Conservation (phyloP, 2,113 vertebrate species). For the Suricata suricatta region DNA sequence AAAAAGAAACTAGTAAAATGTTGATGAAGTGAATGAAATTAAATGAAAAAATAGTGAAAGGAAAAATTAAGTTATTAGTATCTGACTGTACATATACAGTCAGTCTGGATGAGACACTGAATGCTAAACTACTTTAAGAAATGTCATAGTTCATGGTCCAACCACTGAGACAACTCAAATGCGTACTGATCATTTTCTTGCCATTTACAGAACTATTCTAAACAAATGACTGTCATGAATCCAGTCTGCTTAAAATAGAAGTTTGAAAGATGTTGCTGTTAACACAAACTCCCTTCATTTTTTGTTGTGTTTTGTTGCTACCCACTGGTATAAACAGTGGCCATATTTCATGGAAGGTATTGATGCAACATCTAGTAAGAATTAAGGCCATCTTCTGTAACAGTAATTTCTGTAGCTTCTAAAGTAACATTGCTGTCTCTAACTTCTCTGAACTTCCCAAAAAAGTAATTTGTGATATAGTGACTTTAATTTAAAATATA, state of each 20-base stretch:
- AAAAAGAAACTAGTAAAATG: background rate
- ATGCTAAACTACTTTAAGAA: background rate
- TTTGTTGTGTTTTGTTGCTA: constrained; percentile 45
- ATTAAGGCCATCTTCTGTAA: constrained; percentile 44
- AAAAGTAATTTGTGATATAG: background rate
- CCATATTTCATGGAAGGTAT: constrained; percentile 37
- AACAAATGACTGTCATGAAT: constrained; percentile 44
- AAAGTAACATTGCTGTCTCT: constrained; percentile 34
- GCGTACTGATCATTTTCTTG: background rate
- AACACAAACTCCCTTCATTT: background rate
- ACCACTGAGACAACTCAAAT: background rate
- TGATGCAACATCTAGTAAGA: background rate
- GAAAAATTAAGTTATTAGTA: background rate
- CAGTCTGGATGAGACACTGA: background rate
- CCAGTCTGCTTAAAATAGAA: constrained; percentile 53
- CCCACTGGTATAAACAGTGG: background rate
- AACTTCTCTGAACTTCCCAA: background rate
- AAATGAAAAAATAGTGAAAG: background rate
- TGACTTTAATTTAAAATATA: background rate
- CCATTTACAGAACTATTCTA: constrained; percentile 27
- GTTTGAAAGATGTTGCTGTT: background rate
- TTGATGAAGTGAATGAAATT: background rate
- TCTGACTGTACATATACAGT: background rate
- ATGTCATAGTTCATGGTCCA: background rate
- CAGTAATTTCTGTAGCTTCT: background rate